Evolutionary conservation across 2,888 invertebrate genomes (phyloP).

Genomic region (Epirrita christyi): DNA sequence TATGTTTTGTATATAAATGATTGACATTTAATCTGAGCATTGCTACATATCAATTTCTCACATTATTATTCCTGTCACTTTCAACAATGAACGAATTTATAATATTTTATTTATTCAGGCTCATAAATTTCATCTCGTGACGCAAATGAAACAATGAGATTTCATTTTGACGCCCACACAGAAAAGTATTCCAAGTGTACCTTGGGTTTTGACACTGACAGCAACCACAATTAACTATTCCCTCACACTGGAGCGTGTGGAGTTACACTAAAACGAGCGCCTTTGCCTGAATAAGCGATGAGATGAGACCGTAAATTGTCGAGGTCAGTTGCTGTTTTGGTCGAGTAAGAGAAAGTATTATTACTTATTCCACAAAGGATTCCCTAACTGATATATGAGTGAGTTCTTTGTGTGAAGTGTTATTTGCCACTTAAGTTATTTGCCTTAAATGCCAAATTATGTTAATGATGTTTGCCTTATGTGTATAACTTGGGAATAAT

Average conservation of each 20-base stretch:
- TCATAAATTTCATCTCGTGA: slow-evolving; percentile 13
- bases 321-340: slow-evolving; percentile 1
- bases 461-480: no score
- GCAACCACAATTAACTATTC: slow-evolving; percentile 62
- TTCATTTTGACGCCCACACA: slow-evolving; percentile 15
- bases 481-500: no score
- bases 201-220: slow-evolving; percentile 53
- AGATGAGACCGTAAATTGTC: neutral
- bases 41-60: neutral
- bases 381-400: no score
- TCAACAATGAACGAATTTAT: slow-evolving; percentile 20
- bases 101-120: slow-evolving; percentile 21
- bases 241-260: slow-evolving; percentile 48
- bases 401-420: no score
- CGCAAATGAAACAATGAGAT: slow-evolving; percentile 27
- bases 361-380: no score
- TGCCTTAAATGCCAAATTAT: no score
- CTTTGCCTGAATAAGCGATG: slow-evolving; percentile 2
- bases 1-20: no score
- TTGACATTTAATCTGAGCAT: no score
- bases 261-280: slow-evolving; percentile 14
- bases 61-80: slow-evolving; percentile 5
- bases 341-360: neutral
- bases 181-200: slow-evolving; percentile 10
- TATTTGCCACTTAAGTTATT: no score